Evolutionary conservation across 1,140 invertebrate genomes (phyloP).

Genomic region (Sesamia nonagrioides): DNA sequence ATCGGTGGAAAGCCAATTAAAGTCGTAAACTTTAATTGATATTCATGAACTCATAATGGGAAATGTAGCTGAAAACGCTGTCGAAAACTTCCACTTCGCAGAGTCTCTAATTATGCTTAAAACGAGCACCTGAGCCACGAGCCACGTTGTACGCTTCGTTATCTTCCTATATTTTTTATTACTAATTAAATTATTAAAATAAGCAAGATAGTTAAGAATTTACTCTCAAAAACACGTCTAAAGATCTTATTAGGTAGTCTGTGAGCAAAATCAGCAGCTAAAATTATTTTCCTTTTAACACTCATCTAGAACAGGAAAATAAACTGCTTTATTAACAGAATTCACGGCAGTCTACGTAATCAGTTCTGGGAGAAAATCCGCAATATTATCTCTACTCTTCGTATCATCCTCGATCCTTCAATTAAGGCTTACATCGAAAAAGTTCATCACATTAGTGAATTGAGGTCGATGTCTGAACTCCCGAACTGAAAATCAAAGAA

Average conservation of each 20-base stretch:
- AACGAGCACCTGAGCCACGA: slow-evolving; percentile 49
- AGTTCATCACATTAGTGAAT: slow-evolving; percentile 45
- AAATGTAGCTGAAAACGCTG: slow-evolving; percentile 57
- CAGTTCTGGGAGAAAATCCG: slow-evolving; percentile 12
- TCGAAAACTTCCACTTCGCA: slow-evolving; percentile 55
- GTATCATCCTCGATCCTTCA: slow-evolving; percentile 10
- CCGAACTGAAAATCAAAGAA: slow-evolving; percentile 21
- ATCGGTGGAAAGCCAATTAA: slow-evolving; percentile 72
- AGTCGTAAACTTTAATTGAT: slow-evolving; percentile 78
- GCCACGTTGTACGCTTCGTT: slow-evolving; percentile 43
- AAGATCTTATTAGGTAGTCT: not conserved
- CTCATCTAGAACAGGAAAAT: slow-evolving; percentile 11
- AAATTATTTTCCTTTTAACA: not conserved
- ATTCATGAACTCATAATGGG: slow-evolving; percentile 66
- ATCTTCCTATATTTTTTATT: slow-evolving; percentile 32
- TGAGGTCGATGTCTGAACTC: slow-evolving; percentile 31
- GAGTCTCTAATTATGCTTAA: slow-evolving; percentile 54
- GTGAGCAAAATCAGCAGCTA: not conserved
- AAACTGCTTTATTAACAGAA: slow-evolving; percentile 24
- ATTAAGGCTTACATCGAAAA: slow-evolving; percentile 35
- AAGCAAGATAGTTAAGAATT: slow-evolving; percentile 39
- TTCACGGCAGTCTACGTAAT: not conserved
- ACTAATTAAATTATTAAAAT: slow-evolving; percentile 40
- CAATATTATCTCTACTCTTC: slow-evolving; percentile 16
- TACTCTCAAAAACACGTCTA: not conserved